Evolutionary conservation across 2,113 vertebrate genomes (phyloP).

Genomic region (Pogonocichla stellata): DNA sequence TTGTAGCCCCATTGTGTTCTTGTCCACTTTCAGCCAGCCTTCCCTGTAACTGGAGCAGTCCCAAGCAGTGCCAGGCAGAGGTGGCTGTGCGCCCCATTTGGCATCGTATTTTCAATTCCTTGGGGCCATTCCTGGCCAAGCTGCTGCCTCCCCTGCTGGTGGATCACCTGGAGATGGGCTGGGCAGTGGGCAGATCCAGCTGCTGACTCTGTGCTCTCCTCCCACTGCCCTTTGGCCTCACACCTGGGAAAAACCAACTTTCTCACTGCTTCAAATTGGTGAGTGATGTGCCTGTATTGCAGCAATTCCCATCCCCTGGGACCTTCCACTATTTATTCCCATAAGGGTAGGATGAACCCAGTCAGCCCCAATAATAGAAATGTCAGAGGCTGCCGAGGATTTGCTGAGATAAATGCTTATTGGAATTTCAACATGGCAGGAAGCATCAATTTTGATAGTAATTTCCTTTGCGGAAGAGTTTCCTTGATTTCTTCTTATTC

Average conservation of each 20-base stretch:
- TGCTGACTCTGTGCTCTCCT: neutral
- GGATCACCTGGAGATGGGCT: neutral
- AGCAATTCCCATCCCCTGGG: neutral
- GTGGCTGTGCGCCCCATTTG: too few species aligned
- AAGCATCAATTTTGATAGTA: conserved; percentile 32
- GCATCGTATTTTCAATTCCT: rapidly evolving
- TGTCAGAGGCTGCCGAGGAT: conserved; percentile 10
- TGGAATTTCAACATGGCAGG: conserved; percentile 30
- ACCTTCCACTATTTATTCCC: neutral
- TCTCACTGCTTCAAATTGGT: neutral
- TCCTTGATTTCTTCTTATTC: conserved; percentile 11
- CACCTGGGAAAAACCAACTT: neutral
- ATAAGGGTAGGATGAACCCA: conserved; percentile 38
- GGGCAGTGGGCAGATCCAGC: neutral
- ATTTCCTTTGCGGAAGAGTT: conserved; percentile 34
- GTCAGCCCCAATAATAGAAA: conserved; percentile 58
- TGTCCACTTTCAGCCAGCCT: too few species aligned
- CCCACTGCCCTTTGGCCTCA: neutral
- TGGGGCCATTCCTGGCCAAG: neutral
- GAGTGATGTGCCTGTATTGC: neutral
- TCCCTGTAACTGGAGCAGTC: too few species aligned
- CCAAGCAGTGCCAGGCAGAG: too few species aligned
- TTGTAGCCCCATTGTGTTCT: too few species aligned
- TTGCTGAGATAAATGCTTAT: conserved; percentile 51
- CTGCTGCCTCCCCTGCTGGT: neutral